Evolutionary conservation across 2,113 vertebrate species (phyloP), one percentile per base, ranked within the genome.

Genomic region (Genyomyrus donnyi): DNA sequence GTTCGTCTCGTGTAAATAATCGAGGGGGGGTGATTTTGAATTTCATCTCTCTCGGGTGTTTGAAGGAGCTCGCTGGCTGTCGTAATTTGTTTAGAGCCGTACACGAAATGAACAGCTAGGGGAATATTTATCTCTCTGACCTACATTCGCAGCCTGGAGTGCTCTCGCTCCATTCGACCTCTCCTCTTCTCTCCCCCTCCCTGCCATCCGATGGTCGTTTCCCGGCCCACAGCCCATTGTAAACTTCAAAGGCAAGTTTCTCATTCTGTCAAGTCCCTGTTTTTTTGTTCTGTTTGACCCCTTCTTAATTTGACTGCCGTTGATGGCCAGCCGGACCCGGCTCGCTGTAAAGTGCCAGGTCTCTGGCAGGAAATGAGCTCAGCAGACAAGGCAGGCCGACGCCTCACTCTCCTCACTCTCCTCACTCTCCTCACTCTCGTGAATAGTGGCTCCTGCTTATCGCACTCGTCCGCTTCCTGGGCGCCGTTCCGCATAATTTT

Each of bases 401-500:
- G 3, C 17, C 1, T 53, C 53, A 53, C 19, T 88, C 66, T 35
- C 66, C 19, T 88, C 66, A 39, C 35, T 39, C 35, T 39, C 2
- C 1, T 53, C 53, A 53, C 19, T 88, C 66, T 35, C 66, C 4
- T 53, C 53, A 53, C 19, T 88, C 66, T 35, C 49, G 6, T 17
- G 15, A 87, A 21, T 35, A 17, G 49, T 1, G 35, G 3, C 19
- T 17, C 2, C 27, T 10, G 89, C 85, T 90, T 80, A 90, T 90
- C 85, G 4, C 35, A 17, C 87, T 15, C 24, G n/a, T 45, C 45
- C 49, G 49, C 53, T 74, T 62, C 62, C 48, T 19, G 52, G 86
- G 56, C 62, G 3, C 86, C 31, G 66, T 88, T 90, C 74, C 52
- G 48, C 85, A 80, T 88, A 90, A 90, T 90, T 88, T 90, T 88